Conservation (phyloP, 2,888 invertebrate species). For the Ophion slaviceki region DNA sequence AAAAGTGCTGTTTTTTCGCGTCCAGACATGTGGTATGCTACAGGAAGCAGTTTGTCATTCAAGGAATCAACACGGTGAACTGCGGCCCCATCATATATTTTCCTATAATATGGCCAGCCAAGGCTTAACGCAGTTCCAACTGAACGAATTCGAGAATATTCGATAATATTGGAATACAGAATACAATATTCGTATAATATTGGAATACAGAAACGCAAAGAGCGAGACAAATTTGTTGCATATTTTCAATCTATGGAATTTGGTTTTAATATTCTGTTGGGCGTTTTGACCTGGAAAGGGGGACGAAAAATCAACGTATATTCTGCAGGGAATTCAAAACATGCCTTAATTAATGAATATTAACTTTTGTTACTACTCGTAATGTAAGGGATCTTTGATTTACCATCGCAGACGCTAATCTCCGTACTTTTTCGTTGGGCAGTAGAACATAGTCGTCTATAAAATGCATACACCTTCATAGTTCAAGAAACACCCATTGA, state of each 20-base stretch:
- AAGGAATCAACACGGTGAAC: background rate
- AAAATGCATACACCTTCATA: too few species aligned
- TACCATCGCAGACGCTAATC: too few species aligned
- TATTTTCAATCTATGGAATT: slow-evolving; percentile 2
- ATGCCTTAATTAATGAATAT: too few species aligned
- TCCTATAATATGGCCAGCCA: background rate
- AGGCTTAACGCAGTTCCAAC: background rate
- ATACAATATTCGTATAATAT: background rate
- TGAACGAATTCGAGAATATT: slow-evolving; percentile 8
- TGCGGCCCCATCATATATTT: background rate
- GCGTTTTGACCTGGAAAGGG: too few species aligned
- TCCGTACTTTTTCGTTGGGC: too few species aligned
- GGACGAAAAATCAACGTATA: too few species aligned
- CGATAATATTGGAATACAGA: slow-evolving; percentile 6
- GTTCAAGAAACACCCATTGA: too few species aligned
- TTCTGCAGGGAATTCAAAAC: too few species aligned
- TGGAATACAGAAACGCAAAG: background rate
- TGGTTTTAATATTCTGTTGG: background rate
- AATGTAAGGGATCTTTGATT: too few species aligned
- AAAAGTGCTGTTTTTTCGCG: background rate
- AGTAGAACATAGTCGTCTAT: too few species aligned
- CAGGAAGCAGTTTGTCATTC: background rate
- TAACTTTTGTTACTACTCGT: too few species aligned
- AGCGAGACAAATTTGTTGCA: background rate
- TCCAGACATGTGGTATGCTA: background rate